A percentile compares a stretch with the other conserved stretches of the same genome.
Conservation (phyloP, 2,113 vertebrate genomes). For the Aepyceros melampus region DNA sequence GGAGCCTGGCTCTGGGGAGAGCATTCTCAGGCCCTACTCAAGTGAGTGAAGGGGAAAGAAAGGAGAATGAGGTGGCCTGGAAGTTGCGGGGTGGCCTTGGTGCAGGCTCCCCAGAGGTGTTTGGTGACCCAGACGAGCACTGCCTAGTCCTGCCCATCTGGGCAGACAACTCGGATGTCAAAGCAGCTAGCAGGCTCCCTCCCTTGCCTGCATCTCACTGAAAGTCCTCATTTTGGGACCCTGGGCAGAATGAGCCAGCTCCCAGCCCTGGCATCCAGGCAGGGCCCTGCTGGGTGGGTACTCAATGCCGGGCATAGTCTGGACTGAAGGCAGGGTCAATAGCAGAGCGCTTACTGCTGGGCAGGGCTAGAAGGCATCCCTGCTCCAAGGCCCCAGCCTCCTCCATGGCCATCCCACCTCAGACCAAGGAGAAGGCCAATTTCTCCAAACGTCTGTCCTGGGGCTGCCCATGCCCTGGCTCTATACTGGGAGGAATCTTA, state of each 20-base stretch:
- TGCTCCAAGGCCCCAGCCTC: not conserved
- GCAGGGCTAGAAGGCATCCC: not conserved
- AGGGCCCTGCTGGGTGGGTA: not conserved
- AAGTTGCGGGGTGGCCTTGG: not conserved
- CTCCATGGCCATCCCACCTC: accelerated
- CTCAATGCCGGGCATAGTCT: accelerated
- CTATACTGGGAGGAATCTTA: too few species aligned
- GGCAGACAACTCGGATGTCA: accelerated
- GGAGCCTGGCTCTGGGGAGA: not conserved
- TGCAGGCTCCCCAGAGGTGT: not conserved
- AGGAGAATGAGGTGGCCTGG: not conserved
- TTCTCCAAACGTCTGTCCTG: not conserved
- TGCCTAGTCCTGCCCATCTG: accelerated
- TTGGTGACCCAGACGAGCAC: accelerated
- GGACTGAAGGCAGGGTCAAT: not conserved
- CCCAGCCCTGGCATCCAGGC: not conserved
- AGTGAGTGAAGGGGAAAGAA: accelerated
- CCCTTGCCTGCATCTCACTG: not conserved
- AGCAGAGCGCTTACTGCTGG: not conserved
- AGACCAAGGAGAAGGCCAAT: not conserved
- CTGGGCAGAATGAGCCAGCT: not conserved
- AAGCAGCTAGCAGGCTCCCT: accelerated
- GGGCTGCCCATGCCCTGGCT: not conserved
- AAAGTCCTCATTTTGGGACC: not conserved
- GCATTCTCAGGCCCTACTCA: not conserved